Evolutionary conservation across 53 echinoderm and acorn worm species (phyloP).

Genomic region (Stichopus horrens): DNA sequence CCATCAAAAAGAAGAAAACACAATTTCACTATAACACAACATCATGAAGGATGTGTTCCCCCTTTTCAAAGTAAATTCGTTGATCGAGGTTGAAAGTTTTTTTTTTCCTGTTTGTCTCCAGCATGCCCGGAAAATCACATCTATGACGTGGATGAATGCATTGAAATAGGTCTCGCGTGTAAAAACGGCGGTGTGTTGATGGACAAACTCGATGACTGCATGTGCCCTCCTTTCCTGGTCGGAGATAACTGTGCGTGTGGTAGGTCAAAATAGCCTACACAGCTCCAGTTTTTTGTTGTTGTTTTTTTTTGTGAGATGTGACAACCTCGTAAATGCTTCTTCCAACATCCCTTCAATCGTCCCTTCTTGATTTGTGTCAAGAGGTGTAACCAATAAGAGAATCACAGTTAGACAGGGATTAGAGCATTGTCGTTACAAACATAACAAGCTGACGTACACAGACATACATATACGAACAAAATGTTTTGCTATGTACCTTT

Average conservation of each 20-base stretch:
- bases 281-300: not conserved
- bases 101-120: not conserved
- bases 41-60: too few relatives aligned
- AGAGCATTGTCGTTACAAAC: too few relatives aligned
- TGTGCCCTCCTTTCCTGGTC: not conserved
- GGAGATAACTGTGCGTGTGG: not conserved
- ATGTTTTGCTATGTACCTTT: not conserved
- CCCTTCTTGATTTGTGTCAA: not conserved
- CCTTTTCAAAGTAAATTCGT: not conserved
- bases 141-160: not conserved
- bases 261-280: not conserved
- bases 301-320: not conserved
- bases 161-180: not conserved
- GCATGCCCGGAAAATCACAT: not conserved
- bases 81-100: not conserved
- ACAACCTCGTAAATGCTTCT: not conserved
- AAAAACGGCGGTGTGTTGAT: not conserved
- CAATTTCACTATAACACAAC: too few relatives aligned
- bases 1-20: too few relatives aligned
- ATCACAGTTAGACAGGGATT: too few relatives aligned
- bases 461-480: not conserved
- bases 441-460: not conserved
- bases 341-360: not conserved
- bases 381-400: too few relatives aligned
- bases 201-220: not conserved